Base-by-base conservation (phyloP, 2,113 vertebrate species). In the Hippocampus barbouri region DNA sequence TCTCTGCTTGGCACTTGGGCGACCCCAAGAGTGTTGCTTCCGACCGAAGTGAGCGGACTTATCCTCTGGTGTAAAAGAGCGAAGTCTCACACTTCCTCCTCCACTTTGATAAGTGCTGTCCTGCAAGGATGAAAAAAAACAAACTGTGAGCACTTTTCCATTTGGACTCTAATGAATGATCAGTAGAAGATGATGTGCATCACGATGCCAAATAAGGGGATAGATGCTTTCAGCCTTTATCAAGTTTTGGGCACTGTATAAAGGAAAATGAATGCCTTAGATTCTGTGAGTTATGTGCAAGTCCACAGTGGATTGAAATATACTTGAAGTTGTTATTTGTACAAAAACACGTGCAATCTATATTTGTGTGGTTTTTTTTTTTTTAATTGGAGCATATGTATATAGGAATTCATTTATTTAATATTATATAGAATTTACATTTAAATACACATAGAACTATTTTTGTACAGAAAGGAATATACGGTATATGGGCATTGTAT, bases 331-430 rank as follows among this genome's bases (percentile, higher is more conserved):
- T 93, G 84, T 93, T 92, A 87, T 94, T 92, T 94, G 90, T 94
- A 94, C 87, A 94, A 92, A 94, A 93, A 92, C 92, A 95, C 92
- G 96, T 98, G 97, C 97, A 98, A 98, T 98, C 90, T 88, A 91
- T 91, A 85, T 91, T 82, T 90, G 79, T 86, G 5, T 53, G 20
- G n/a, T n/a, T n/a, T 8, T 21, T 21, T 53, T 79, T 73, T 89
- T 68, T 88, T 91, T 88, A 83, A 83, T 83, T 83, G 77, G 77
- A 83, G 79, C 34, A 86, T 90, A 78, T 95, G 91, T 94, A 92
- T 92, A 93, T 94, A 91, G 81, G 89, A 87, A 90, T 94, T 92
- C 85, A 71, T 78, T 83, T 96, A 97, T 98, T 98, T 97, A 98
- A 91, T 93, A 91, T 94, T 87, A 87, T 93, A 91, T 92, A 93